These are phyloP conservation scores for Prorops nasuta DNA, from an alignment of 1,140 invertebrate species.

Conservation along the genomic window DNA sequence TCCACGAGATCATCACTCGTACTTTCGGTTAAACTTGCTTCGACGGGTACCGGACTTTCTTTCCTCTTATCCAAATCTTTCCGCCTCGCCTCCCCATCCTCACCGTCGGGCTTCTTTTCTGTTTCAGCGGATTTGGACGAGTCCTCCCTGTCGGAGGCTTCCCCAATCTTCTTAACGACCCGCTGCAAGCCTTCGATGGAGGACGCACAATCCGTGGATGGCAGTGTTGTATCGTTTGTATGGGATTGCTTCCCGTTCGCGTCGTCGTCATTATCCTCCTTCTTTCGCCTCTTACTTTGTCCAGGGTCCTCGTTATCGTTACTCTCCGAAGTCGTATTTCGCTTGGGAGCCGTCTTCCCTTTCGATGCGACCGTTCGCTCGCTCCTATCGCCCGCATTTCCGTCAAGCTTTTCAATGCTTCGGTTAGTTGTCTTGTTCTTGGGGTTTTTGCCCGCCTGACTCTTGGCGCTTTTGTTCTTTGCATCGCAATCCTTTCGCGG, in stretches of 20 bases:
- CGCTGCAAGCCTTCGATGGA: slow-evolving; percentile 45
- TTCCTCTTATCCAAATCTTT: not conserved
- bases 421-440: too few species aligned
- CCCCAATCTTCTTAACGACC: slow-evolving; percentile 43
- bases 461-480: too few species aligned
- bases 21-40: too few species aligned
- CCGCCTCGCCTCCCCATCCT: not conserved
- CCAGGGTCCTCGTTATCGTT: slow-evolving; percentile 16
- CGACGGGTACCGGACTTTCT: not conserved
- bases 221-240: too few species aligned
- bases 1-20: slow-evolving; percentile 21
- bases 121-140: slow-evolving; percentile 2
- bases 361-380: too few species aligned
- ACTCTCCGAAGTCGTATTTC: slow-evolving; percentile 11
- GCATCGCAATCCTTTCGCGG: slow-evolving; percentile 42
- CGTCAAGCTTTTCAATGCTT: too few species aligned
- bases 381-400: too few species aligned
- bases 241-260: slow-evolving; percentile 10
- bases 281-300: slow-evolving; percentile 28
- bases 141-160: slow-evolving; percentile 22
- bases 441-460: too few species aligned
- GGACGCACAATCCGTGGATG: too few species aligned
- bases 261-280: slow-evolving; percentile 9
- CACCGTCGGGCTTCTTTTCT: slow-evolving; percentile 1
- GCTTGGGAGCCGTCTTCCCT: too few species aligned